A percentile compares a stretch with the other conserved stretches of the same genome.
Conservation (phyloP, 1,140 invertebrate genomes). For the Phymorhynchus buccinoides region DNA sequence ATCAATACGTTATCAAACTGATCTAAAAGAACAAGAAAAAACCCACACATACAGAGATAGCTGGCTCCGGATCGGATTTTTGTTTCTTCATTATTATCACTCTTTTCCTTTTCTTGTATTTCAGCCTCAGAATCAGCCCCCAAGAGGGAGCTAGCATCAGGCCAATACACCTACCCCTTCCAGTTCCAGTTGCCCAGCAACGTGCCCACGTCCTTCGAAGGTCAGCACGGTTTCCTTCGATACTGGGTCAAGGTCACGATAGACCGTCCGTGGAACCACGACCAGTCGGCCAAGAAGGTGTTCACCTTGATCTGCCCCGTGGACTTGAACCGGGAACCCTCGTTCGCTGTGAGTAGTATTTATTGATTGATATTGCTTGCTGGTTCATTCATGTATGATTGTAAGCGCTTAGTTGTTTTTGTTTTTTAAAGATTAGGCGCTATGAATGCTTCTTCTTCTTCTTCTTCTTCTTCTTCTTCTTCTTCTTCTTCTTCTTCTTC, state of each 20-base stretch:
- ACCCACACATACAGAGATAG: no score
- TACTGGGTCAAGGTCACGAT: slow-evolving; percentile 74
- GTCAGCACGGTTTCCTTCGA: slow-evolving; percentile 73
- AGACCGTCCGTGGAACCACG: slow-evolving; percentile 68
- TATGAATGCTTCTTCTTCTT: no score
- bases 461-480: neutral
- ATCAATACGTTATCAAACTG: no score
- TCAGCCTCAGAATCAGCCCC: slow-evolving; percentile 23
- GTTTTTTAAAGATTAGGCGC: no score
- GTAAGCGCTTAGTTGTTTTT: neutral
- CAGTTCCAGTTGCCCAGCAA: slow-evolving; percentile 73
- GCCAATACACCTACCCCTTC: slow-evolving; percentile 74
- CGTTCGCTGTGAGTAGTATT: slow-evolving; percentile 55
- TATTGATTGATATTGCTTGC: neutral
- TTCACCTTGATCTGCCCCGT: slow-evolving; percentile 68
- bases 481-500: slow-evolving; percentile 27
- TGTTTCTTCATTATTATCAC: no score
- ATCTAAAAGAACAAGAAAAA: no score
- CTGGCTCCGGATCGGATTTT: no score
- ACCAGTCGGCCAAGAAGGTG: slow-evolving; percentile 61
- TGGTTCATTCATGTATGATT: neutral
- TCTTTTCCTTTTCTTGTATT: neutral
- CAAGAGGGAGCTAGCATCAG: slow-evolving; percentile 59
- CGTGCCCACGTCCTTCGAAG: slow-evolving; percentile 75
- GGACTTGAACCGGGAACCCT: slow-evolving; percentile 65